These are phyloP conservation scores for Scaptomyza reducta DNA, from an alignment of 2,888 invertebrate genomes.

Conservation along the genomic window DNA sequence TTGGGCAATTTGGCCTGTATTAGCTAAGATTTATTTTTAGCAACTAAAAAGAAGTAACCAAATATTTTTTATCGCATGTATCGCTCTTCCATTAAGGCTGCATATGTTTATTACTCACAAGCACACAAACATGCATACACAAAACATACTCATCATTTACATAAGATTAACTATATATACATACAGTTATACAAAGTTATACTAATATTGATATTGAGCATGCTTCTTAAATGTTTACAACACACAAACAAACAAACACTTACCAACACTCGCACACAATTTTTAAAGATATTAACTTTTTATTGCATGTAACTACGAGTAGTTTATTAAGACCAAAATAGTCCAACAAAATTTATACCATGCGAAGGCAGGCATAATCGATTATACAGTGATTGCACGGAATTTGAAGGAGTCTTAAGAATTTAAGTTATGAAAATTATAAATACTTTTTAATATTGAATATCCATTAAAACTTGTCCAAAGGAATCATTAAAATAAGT, in stretches of 20 bases:
- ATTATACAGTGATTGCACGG: slow-evolving; percentile 20
- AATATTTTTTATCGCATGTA: slow-evolving; percentile 38
- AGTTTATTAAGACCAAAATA: slow-evolving; percentile 41
- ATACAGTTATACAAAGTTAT: slow-evolving; percentile 21
- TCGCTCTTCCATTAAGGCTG: slow-evolving; percentile 48
- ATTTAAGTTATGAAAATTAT: too few relatives aligned
- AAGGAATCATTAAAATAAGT: neutral
- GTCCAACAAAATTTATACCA: slow-evolving; percentile 48
- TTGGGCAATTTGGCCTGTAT: slow-evolving; percentile 29
- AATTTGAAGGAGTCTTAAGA: neutral
- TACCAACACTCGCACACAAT: slow-evolving; percentile 7
- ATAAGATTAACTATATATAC: slow-evolving; percentile 14
- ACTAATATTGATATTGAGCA: slow-evolving; percentile 46
- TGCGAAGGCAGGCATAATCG: neutral
- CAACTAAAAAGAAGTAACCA: slow-evolving; percentile 55
- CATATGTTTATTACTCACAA: slow-evolving; percentile 29
- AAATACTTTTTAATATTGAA: neutral
- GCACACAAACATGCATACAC: slow-evolving; percentile 6
- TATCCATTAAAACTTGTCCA: neutral
- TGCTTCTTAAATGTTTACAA: slow-evolving; percentile 40
- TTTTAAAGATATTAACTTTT: slow-evolving; percentile 64
- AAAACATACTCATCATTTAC: slow-evolving; percentile 23
- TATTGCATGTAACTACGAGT: slow-evolving; percentile 61
- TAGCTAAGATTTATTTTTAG: slow-evolving; percentile 48
- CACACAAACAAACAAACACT: too few relatives aligned